Base-by-base conservation (phyloP, 2,888 invertebrate genomes). In the Trissolcus japonicus region DNA sequence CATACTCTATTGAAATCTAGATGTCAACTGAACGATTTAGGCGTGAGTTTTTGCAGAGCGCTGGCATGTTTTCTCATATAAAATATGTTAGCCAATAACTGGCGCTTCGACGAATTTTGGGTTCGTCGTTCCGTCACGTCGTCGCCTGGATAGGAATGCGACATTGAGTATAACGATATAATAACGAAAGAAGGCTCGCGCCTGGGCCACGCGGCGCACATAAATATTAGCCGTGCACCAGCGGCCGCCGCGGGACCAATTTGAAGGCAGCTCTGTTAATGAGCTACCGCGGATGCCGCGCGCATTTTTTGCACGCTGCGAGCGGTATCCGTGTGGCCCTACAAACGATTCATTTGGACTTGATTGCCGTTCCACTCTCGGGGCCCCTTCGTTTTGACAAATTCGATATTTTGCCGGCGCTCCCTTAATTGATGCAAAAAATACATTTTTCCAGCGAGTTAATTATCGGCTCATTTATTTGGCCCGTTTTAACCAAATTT, bases 251-350 rank as follows among this genome's bases (percentile, higher is more conserved):
- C 84, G 85, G 79, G 83, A 86, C 86, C 87, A 87, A 87, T 87
- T 87, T 86, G 84, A 86, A 87, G 85, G 84, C 86, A 85, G 86
- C 85, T 85, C 85, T 82, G 85, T 87, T 88, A 88, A 87, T 88
- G 88, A 88, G 88, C 88, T 84, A 86, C 84, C 85, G 85, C 85
- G 87, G 85, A 87, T 87, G 86, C 87, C 88, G 84, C 86, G 83
- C 86, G 86, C 84, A 84, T 87, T 85, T 88, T 88, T 87, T 88
- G 86, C 85, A 82, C 82, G 81, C 82, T 68, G 81, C 81, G 82
- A 82, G 84, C 81, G 82, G 80, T 81, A 78, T 76, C 82, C 83
- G 80, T 82, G 83, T 82, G 83, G 79, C 60, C 73, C 51, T 56
- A 76, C 78, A 72, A 76, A 72, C 78, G 71, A 78, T 72, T 72